Conservation (phyloP, 2,888 invertebrate species). For the Cyclophora albipunctata region DNA sequence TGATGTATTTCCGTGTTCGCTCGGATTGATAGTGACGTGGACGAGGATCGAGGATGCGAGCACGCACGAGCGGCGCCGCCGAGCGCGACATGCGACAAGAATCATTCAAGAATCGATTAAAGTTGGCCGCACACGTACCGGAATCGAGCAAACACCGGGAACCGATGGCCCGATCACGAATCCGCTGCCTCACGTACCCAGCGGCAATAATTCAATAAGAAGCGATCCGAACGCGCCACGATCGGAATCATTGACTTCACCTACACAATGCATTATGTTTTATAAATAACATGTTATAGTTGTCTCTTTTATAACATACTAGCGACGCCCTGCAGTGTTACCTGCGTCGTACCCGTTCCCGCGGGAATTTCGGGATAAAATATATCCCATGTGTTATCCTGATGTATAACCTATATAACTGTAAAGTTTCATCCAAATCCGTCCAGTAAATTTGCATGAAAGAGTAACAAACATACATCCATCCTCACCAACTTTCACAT, state of each 20-base stretch:
- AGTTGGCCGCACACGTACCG: constrained; percentile 51
- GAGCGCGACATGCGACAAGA: constrained; percentile 40
- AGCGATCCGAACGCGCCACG: constrained; percentile 41
- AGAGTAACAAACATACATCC: no score
- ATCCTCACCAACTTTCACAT: background rate
- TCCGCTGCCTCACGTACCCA: constrained; percentile 48
- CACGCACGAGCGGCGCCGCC: constrained; percentile 27
- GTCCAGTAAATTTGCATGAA: no score
- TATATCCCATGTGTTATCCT: no score
- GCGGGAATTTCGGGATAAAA: no score
- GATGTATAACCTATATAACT: no score
- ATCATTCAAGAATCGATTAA: constrained; percentile 59
- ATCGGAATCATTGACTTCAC: constrained; percentile 43
- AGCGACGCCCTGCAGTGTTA: no score
- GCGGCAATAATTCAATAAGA: constrained; percentile 63
- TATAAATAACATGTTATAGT: constrained; percentile 1
- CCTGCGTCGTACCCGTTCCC: no score
- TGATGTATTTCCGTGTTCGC: no score
- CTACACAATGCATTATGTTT: constrained; percentile 24
- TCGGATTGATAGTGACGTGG: no score
- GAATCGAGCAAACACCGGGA: constrained; percentile 56
- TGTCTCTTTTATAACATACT: background rate
- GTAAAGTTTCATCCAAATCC: no score
- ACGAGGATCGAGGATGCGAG: background rate
- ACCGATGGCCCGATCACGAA: constrained; percentile 45